Evolutionary conservation across 2,113 vertebrate genomes (phyloP), one percentile per base, ranked within the genome.

Genomic region (Shinisaurus crocodilurus): DNA sequence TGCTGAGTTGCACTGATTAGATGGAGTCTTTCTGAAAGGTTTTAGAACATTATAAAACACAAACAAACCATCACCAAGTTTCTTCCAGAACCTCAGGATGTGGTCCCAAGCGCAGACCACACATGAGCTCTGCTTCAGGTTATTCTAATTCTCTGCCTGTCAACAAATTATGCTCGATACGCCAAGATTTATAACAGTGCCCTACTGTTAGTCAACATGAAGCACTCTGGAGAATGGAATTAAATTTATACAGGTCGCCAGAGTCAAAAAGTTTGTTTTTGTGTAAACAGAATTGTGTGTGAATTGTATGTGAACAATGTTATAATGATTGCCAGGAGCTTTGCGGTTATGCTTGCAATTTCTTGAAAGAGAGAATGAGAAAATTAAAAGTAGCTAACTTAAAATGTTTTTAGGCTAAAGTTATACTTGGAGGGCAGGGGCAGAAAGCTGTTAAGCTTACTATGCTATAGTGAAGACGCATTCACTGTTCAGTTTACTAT

Each of bases 71-170:
- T 92, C 85, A 75, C 37, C 87, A 91, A 18, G 0, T 48, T 93
- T 76, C 77, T 77, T 92, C 23, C 85, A 90, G 43, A 92, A 88
- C 16, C 20, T 29, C 6, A 29, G 86, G 3, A 9, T 91, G 34
- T 76, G 67, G 29, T 89, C 69, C 29, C 79, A 77, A 85, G 89
- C 67, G 20, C 77, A 93, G 94, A 93, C 85, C 90, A 92, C 94
- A 93, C 65, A 29, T 65, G 88, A 94, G 60, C 43, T 75, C 74
- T 85, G 27, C 76, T 94, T 92, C 34, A 90, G 91, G 89, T 88
- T 90, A 82, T 76, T 92, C 89, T 91, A 60, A 69, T 94, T 91
- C 70, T 94, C 74, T 92, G 79, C 86, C 67, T 94, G 90, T 94
- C 94, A 94, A 79, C 86, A 93, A 70, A 65, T 93, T 82, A 70